Evolutionary conservation across 2,797 vertebrate species (phyloP), one percentile per base, ranked within the genome.

Genomic region (Cephalopachus bancanus): DNA sequence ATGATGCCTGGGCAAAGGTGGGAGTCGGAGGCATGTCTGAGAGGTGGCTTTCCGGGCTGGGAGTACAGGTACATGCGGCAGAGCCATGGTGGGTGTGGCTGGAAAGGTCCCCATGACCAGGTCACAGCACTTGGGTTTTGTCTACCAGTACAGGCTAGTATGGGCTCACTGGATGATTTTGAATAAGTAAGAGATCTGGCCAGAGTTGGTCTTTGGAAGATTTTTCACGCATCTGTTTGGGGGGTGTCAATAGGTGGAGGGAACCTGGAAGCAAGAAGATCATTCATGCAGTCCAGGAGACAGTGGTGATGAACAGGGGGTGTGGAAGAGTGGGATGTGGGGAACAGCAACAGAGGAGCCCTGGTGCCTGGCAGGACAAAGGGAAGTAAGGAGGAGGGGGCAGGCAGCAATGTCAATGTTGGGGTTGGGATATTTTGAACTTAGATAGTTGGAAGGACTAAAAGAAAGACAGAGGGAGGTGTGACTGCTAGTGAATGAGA

Each of bases 141-240:
- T 12, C 17, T 83, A 16, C 67, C 44, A 74, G 10, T 53, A 5
- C 7, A 15, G 69, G 11, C 79, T 62, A 14, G n/a, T 26, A 8
- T 8, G 53, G 81, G 16, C 24, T 37, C n/a, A 17, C n/a, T 60
- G 80, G 15, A 49, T 4, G 26, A 86, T 30, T 80, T 1, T 72
- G 7, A 87, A 37, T 91, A 44, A 74, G 74, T 57, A 76, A 89
- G 76, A 89, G 19, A 81, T 22, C 15, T 92, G 44, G 37, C 28
- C 65, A 93, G 71, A 88, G 78, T 7, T 57, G 14, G 67, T 14
- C 81, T 94, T 60, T 49, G 20, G 84, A 83, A 83, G 37, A 89
- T 59, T 60, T 85, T 4, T 72, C 79, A 64, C 33, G 37, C 3
- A 37, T 94, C 53, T 57, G 67, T 1, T 59, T 51, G 60, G 22